Conservation (phyloP, 1,140 invertebrate species). For the Dolichoris vasculosae region DNA sequence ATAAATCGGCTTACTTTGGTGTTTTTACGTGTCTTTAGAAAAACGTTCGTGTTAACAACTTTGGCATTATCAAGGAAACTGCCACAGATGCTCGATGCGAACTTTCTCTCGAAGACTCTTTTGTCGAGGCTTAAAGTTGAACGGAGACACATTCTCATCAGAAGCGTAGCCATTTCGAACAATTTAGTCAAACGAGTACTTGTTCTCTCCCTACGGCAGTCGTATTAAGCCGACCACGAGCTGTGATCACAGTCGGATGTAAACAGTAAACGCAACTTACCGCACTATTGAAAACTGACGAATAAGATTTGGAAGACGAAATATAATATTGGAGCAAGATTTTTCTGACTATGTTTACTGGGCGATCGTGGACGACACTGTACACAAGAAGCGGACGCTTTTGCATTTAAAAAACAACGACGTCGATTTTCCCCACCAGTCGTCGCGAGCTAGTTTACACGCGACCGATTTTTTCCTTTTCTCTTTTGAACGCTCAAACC, state of each 20-base stretch:
- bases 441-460: neutral
- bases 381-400: conserved; percentile 8
- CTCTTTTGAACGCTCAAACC: neutral
- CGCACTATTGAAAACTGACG: too few relatives aligned
- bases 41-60: neutral
- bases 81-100: conserved; percentile 40
- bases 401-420: conserved; percentile 29
- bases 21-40: neutral
- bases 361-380: neutral
- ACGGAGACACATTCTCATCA: conserved; percentile 57
- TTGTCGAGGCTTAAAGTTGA: conserved; percentile 37
- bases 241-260: neutral
- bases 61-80: conserved; percentile 1
- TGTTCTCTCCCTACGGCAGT: neutral
- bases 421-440: conserved; percentile 17
- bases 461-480: neutral
- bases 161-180: conserved; percentile 56
- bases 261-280: too few relatives aligned
- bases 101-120: conserved; percentile 54
- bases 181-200: neutral
- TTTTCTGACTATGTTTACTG: neutral
- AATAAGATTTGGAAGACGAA: too few relatives aligned
- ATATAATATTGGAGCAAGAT: too few relatives aligned
- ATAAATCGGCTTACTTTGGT: neutral
- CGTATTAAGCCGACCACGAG: neutral